Conservation (phyloP, 2,888 invertebrate genomes). For the Schrankia costaestrigalis region DNA sequence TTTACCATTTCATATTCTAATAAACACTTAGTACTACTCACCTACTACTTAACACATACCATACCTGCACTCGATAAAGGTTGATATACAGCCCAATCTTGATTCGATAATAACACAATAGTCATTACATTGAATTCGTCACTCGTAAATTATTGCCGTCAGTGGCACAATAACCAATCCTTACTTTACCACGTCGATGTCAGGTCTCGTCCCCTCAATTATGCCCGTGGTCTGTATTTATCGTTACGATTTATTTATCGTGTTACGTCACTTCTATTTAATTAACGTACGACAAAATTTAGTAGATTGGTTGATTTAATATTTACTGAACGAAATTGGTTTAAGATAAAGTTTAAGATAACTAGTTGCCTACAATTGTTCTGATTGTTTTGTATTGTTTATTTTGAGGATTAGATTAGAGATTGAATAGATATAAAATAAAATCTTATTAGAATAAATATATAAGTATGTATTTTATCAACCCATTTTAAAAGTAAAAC, state of each 20-base stretch:
- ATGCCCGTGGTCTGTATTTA: conserved; percentile 40
- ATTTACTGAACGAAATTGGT: conserved; percentile 30
- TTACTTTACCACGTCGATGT: conserved; percentile 23
- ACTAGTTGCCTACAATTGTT: conserved; percentile 20
- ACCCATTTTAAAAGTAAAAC: too few species aligned
- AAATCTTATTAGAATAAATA: too few species aligned
- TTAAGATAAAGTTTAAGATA: conserved; percentile 28
- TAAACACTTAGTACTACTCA: too few species aligned
- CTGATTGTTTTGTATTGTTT: too few species aligned
- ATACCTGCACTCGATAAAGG: not conserved
- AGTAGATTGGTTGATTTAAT: conserved; percentile 35
- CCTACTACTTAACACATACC: too few species aligned
- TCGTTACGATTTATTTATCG: conserved; percentile 47
- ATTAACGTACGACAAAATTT: conserved; percentile 49
- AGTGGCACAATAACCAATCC: conserved; percentile 27
- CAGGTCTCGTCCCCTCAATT: conserved; percentile 34
- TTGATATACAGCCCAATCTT: conserved; percentile 13
- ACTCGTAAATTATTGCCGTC: conserved; percentile 32
- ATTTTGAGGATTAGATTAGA: too few species aligned
- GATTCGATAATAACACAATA: conserved; percentile 20
- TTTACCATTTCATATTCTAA: too few species aligned
- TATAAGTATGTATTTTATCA: too few species aligned
- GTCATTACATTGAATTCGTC: conserved; percentile 27
- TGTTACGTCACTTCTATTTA: conserved; percentile 46
- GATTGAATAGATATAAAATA: too few species aligned